These are phyloP conservation scores for Galago senegalensis DNA, from an alignment of 2,797 vertebrate species.

Conservation along the genomic window DNA sequence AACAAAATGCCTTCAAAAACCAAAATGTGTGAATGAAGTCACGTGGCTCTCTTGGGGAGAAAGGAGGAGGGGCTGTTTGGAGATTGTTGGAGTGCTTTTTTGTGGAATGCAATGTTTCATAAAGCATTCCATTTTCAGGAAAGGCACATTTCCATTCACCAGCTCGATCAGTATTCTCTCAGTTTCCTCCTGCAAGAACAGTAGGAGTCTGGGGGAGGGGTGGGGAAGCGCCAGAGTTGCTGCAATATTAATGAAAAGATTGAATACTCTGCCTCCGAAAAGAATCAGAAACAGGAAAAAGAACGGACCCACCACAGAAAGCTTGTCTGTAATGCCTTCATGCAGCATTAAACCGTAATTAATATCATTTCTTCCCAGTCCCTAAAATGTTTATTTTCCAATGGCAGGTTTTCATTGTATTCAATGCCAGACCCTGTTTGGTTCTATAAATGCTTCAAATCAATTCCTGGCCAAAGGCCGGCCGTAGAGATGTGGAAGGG, in stretches of 20 bases:
- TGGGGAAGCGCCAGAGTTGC: background rate
- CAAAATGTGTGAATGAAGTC: conserved; percentile 77
- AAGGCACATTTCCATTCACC: conserved; percentile 64
- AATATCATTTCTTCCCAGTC: conserved; percentile 67
- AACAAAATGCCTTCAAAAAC: conserved; percentile 67
- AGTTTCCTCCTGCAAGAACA: conserved; percentile 74
- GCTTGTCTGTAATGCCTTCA: background rate
- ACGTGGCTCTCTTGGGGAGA: background rate
- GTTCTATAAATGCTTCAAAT: conserved; percentile 38
- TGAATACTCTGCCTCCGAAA: conserved; percentile 72
- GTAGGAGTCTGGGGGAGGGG: conserved; percentile 43
- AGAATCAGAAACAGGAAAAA: conserved; percentile 22
- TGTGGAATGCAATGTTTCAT: conserved; percentile 71
- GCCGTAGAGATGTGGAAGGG: background rate
- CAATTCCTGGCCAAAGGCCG: conserved; percentile 14
- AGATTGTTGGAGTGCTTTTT: conserved; percentile 52
- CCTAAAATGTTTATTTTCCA: conserved; percentile 43
- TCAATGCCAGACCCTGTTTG: background rate
- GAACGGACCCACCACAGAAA: background rate
- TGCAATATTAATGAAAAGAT: conserved; percentile 81
- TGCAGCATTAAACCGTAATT: conserved; percentile 16
- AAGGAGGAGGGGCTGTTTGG: conserved; percentile 59
- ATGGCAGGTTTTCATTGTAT: background rate
- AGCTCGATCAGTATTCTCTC: conserved; percentile 47
- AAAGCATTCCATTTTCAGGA: conserved; percentile 77